Percentiles rank a stretch among this genome's conserved stretches.
These are phyloP conservation scores for Panthera tigris DNA, from an alignment of 2,113 vertebrate species.

Conservation along the genomic window DNA sequence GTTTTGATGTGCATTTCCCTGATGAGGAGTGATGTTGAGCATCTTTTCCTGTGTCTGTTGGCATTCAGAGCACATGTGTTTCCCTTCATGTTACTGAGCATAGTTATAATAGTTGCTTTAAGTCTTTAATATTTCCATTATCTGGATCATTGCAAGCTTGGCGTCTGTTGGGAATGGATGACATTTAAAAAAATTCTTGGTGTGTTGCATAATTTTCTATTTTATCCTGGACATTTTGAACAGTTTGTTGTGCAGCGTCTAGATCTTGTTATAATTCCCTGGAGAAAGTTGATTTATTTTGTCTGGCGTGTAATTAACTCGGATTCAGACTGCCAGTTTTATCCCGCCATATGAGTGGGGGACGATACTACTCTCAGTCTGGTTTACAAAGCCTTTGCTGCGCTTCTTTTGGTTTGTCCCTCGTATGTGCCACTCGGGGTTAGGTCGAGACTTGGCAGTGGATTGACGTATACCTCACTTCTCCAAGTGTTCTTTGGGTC, in stretches of 20 bases:
- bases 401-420: neutral
- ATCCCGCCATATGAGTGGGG: neutral
- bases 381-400: neutral
- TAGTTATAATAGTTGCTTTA: neutral
- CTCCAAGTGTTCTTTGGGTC: neutral
- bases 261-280: neutral
- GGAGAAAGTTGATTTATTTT: conserved; percentile 24
- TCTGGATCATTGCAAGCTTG: neutral
- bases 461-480: neutral
- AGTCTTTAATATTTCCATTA: conserved; percentile 8
- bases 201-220: neutral
- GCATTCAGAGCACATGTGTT: neutral
- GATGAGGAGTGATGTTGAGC: too few relatives aligned
- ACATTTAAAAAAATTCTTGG: neutral
- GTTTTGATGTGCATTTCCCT: too few relatives aligned
- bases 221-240: neutral
- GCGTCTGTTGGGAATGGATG: neutral
- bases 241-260: neutral
- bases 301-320: neutral
- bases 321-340: neutral
- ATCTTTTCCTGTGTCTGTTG: too few relatives aligned
- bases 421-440: neutral
- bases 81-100: neutral
- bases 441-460: neutral
- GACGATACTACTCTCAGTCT: neutral